These are phyloP conservation scores for Mionectes macconnelli DNA, from an alignment of 2,113 vertebrate genomes.

Conservation along the genomic window DNA sequence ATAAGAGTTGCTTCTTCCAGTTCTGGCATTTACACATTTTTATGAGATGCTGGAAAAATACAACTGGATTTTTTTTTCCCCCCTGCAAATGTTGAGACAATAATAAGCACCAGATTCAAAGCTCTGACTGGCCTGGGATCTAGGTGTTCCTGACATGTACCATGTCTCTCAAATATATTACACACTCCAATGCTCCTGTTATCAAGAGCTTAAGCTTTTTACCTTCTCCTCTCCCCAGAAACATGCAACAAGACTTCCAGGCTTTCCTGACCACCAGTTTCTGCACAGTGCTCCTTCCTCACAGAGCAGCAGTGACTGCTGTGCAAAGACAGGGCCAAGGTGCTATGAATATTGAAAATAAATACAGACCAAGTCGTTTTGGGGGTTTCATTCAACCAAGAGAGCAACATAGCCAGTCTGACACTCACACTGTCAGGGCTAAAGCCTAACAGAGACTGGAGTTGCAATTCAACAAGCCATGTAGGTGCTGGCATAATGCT, in stretches of 20 bases:
- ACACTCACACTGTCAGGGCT: neutral
- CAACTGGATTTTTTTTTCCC: neutral
- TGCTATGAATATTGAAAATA: neutral
- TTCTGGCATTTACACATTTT: constrained; percentile 35
- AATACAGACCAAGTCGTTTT: neutral
- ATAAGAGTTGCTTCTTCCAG: constrained; percentile 4
- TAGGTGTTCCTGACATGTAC: constrained; percentile 26
- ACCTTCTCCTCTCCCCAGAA: neutral
- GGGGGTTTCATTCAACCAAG: neutral
- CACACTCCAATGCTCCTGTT: neutral
- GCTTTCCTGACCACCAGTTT: neutral
- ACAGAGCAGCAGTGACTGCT: too few relatives aligned
- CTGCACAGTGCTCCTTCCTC: neutral
- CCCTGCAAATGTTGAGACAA: neutral
- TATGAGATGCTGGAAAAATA: neutral
- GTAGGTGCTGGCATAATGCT: neutral
- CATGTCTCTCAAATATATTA: neutral
- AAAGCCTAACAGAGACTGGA: neutral
- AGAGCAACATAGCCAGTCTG: neutral
- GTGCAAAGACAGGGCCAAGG: neutral
- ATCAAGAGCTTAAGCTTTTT: neutral
- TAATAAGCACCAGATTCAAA: constrained; percentile 12
- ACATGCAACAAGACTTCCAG: neutral
- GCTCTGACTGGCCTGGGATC: neutral
- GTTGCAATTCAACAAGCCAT: neutral